A percentile compares a stretch with the other conserved stretches of the same genome.
phyloP scores from a whole-genome alignment of 2,797 vertebrate genomes.

The Etheostoma perlongum region DNA sequence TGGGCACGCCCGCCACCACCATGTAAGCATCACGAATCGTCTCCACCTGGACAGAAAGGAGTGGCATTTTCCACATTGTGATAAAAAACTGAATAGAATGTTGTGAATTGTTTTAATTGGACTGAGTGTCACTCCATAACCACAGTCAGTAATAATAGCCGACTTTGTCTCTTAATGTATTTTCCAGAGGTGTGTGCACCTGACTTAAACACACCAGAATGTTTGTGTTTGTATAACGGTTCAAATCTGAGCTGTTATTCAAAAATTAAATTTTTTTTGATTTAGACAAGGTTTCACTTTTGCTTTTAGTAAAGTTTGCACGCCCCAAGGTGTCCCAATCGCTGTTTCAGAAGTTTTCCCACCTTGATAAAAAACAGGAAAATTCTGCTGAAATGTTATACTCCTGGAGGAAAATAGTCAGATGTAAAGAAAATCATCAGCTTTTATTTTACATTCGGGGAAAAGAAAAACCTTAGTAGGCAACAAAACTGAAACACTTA shows the following conservation, averaged over 20 bases:
- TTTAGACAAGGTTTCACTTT: too few species aligned
- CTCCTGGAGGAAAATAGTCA: background rate
- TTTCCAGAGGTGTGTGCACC: too few species aligned
- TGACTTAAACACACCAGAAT: too few species aligned
- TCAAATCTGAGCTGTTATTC: too few species aligned
- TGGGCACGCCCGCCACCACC: slow-evolving; percentile 86
- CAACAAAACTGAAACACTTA: background rate
- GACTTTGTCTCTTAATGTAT: too few species aligned
- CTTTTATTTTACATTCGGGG: background rate
- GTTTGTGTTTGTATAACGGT: too few species aligned
- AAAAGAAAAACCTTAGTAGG: background rate
- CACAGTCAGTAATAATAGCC: too few species aligned
- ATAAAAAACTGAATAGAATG: background rate
- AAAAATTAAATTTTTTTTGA: too few species aligned
- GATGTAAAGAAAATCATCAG: background rate
- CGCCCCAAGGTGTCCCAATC: too few species aligned
- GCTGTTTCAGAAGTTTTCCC: background rate
- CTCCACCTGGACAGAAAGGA: slow-evolving; percentile 78
- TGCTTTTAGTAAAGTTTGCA: too few species aligned
- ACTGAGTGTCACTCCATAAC: too few species aligned
- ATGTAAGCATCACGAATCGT: slow-evolving; percentile 86
- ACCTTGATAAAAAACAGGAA: background rate
- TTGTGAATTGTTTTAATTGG: too few species aligned
- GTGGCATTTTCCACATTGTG: background rate
- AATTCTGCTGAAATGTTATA: background rate